Percentiles rank a stretch among this genome's conserved stretches.
phyloP scores from a whole-genome alignment of 2,797 vertebrate genomes.

The Sebastolobus alascanus region DNA sequence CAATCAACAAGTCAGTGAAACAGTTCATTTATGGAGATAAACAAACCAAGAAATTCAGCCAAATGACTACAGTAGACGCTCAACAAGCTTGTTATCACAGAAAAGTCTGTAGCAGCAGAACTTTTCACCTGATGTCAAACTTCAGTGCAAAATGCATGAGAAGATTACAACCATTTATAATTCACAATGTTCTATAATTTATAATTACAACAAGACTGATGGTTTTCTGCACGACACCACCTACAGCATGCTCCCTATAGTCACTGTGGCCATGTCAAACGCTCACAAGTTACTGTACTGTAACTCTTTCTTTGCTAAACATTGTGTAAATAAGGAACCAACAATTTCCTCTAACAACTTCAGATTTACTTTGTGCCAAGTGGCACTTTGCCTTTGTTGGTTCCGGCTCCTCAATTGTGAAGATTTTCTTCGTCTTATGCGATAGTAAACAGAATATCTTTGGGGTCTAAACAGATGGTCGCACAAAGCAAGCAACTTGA shows the following conservation, averaged over 20 bases:
- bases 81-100: not conserved
- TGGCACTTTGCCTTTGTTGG: too few relatives aligned
- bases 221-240: too few relatives aligned
- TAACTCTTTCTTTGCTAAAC: not conserved
- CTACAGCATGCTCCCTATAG: not conserved
- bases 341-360: not conserved
- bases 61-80: not conserved
- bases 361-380: not conserved
- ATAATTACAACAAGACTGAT: not conserved
- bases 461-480: not conserved
- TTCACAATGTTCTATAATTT: not conserved
- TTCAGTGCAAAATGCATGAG: not conserved
- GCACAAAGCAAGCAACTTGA: not conserved
- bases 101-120: not conserved
- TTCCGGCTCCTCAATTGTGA: not conserved
- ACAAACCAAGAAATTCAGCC: not conserved
- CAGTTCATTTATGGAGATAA: not conserved
- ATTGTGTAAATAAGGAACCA: not conserved
- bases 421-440: not conserved
- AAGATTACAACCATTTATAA: not conserved
- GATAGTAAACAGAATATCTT: not conserved
- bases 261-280: not conserved
- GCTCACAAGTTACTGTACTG: too few relatives aligned
- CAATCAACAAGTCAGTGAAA: conserved; percentile 23
- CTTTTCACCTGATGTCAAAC: not conserved